These are phyloP conservation scores for Sebastes itinus DNA, from an alignment of 2,797 vertebrate species.

Conservation along the genomic window DNA sequence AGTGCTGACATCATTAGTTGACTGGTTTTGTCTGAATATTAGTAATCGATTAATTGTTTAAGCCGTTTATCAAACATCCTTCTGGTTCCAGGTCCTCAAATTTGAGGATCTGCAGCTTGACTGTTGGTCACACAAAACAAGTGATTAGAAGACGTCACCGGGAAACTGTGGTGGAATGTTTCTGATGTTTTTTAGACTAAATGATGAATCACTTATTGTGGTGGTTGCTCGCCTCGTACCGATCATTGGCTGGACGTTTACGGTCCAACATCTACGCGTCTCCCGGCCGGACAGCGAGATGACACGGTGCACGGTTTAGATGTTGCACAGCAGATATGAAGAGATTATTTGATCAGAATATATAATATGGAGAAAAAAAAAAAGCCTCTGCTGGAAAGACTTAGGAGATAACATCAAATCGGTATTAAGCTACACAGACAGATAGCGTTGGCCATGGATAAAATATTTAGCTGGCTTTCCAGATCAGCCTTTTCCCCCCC, in stretches of 20 bases:
- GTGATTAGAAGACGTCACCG: neutral
- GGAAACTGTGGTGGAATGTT: too few species aligned
- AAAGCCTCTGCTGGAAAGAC: conserved; percentile 58
- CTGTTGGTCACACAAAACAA: neutral
- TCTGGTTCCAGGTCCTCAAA: neutral
- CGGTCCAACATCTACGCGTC: neutral
- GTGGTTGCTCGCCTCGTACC: neutral
- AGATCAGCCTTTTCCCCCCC: conserved; percentile 55
- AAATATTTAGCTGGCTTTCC: conserved; percentile 64
- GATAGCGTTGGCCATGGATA: conserved; percentile 50
- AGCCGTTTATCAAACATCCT: neutral
- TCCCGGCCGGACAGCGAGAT: neutral
- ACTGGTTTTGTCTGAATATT: neutral
- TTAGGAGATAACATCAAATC: conserved; percentile 74
- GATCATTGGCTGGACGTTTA: neutral
- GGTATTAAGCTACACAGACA: conserved; percentile 64
- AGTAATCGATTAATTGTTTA: neutral
- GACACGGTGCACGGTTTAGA: conserved; percentile 13
- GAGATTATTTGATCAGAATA: conserved; percentile 62
- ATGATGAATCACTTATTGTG: neutral
- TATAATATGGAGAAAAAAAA: conserved; percentile 25
- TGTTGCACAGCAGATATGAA: conserved; percentile 10
- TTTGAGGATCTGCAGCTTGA: neutral
- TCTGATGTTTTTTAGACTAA: neutral
- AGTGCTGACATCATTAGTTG: neutral